Base-by-base conservation (phyloP, 2,888 invertebrate species). In the Eulithis testata region DNA sequence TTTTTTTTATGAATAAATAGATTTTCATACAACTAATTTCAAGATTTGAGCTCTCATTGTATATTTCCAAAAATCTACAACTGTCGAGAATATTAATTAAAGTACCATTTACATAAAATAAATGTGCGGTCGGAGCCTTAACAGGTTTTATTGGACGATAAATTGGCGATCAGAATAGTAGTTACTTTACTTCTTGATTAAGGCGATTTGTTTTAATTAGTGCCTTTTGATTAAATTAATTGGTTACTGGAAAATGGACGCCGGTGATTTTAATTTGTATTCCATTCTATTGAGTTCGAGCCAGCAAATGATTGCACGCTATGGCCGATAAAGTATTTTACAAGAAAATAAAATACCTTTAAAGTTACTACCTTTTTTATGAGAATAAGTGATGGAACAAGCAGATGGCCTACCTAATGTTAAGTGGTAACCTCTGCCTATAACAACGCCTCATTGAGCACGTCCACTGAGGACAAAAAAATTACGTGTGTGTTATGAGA, bases 81-180 rank as follows among this genome's bases (percentile, higher is more conserved):
- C 3, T 50, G 50, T 11, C 27, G 5, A 54, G 43, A 11, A 82
- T 83, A 85, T 88, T 87, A 82, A 87, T 88, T 87, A 82, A 73
- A 78, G 77, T 75, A 78, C 81, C 80, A 84, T 49, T 49, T 21
- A 83, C 55, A 64, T 50, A 47, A 63, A 84, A 87, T 85, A 81
- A 81, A 85, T 86, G 80, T 76, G 73, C 75, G 78, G 76, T 77
- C 69, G 60, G 65, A 75, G 70, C 78, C 76, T 72, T 71, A 73
- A 82, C 82, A 49, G 81, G 81, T 83, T 84, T 84, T 85, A 82
- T 80, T 76, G 78, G 73, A 74, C 76, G 71, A 84, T 80, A 76
- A 81, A 85, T 84, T 79, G 79, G 76, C 78, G 77, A 82, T 82
- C 74, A 75, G 72, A 75, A 69, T 68, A 71, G 66, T 71, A 75